Conservation (phyloP, 2,113 vertebrate genomes). For the Epinephelus moara region DNA sequence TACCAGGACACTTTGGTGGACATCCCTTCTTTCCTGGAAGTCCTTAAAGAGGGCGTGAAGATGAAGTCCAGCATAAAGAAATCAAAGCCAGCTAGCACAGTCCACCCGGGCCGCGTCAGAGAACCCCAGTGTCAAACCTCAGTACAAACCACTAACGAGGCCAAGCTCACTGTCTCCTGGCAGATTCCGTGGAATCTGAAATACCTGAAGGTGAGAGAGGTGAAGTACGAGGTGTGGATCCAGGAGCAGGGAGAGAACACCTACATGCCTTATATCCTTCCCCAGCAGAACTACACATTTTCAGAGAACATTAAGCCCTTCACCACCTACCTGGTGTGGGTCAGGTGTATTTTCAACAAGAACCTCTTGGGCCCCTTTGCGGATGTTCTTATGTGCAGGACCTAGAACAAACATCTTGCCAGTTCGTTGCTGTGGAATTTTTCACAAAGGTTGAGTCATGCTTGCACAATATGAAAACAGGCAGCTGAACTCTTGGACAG, state of each 20-base stretch:
- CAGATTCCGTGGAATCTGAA: slow-evolving; percentile 98
- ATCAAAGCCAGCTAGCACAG: slow-evolving; percentile 83
- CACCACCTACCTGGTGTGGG: slow-evolving; percentile 98
- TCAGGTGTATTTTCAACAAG: slow-evolving; percentile 98
- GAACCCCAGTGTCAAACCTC: slow-evolving; percentile 93
- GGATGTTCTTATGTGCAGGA: slow-evolving; percentile 94
- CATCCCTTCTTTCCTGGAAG: slow-evolving; percentile 89
- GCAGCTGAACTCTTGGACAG: slow-evolving; percentile 14
- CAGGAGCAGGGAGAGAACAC: slow-evolving; percentile 99
- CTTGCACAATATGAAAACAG: slow-evolving; percentile 11
- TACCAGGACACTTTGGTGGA: slow-evolving; percentile 98
- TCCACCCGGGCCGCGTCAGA: slow-evolving; percentile 95
- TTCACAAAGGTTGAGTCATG: slow-evolving; percentile 2
- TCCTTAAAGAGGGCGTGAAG: slow-evolving; percentile 88
- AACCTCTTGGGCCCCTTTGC: slow-evolving; percentile 96
- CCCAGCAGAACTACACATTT: slow-evolving; percentile 98
- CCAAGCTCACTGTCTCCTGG: slow-evolving; percentile 94
- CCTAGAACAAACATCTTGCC: slow-evolving; percentile 78
- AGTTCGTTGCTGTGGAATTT: slow-evolving; percentile 17
- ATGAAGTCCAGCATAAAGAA: slow-evolving; percentile 85
- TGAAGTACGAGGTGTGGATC: slow-evolving; percentile 98
- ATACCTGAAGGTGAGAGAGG: slow-evolving; percentile 95
- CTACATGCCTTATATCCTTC: slow-evolving; percentile 97
- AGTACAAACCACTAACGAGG: slow-evolving; percentile 90
- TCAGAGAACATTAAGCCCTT: slow-evolving; percentile 98